phyloP scores from a whole-genome alignment of 2,888 invertebrate species.

The Blastobasis adustella region DNA sequence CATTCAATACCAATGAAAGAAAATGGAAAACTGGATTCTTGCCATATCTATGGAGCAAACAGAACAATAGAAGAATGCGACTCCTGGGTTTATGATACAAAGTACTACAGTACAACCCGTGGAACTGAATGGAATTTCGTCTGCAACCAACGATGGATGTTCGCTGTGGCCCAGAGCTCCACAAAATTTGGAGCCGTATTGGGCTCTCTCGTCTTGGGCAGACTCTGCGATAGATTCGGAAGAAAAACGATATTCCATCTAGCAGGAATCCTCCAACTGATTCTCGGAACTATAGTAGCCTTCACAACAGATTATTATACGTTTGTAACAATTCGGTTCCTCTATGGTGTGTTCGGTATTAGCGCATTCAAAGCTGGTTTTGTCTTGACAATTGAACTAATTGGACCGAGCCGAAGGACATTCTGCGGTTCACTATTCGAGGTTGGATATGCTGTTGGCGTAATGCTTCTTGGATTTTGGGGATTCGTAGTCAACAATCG shows the following conservation, averaged over 20 bases:
- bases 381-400: conserved; percentile 86
- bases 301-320: conserved; percentile 83
- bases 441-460: conserved; percentile 85
- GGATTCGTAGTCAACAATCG: conserved; percentile 84
- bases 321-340: conserved; percentile 79
- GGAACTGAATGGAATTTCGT: conserved; percentile 90
- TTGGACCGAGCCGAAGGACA: conserved; percentile 86
- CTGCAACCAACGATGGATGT: conserved; percentile 87
- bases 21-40: conserved; percentile 77
- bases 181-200: conserved; percentile 90
- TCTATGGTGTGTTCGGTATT: conserved; percentile 89
- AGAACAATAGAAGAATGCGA: conserved; percentile 45
- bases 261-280: conserved; percentile 82
- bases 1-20: conserved; percentile 73
- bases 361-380: conserved; percentile 83
- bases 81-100: conserved; percentile 83
- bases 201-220: conserved; percentile 85
- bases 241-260: conserved; percentile 86
- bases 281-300: conserved; percentile 82
- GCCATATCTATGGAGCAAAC: conserved; percentile 70
- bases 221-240: conserved; percentile 86
- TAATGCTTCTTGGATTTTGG: conserved; percentile 89
- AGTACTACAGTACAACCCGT: conserved; percentile 81
- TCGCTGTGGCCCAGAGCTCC: conserved; percentile 83
- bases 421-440: conserved; percentile 89